Evolutionary conservation across 2,888 invertebrate genomes (phyloP), one percentile per base, ranked within the genome.

Genomic region (Cheilosia impressa): DNA sequence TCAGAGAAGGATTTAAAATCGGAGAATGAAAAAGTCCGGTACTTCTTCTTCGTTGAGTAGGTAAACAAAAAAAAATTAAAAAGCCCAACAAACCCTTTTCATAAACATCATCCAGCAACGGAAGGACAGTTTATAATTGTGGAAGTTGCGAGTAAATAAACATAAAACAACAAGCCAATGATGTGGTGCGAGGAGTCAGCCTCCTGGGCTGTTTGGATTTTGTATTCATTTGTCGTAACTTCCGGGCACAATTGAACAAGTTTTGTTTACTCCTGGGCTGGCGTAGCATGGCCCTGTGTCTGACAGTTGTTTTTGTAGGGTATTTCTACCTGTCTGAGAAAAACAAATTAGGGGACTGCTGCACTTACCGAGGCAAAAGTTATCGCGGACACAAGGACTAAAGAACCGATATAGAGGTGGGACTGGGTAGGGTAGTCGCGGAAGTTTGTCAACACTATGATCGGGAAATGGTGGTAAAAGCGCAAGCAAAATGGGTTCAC

Each of bases 221-320:
- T 63, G 66, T 81, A 77, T 72, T 85, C 85, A 85, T 85, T 81
- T 81, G 85, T 85, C 71, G 68, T 77, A 72, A 85, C 84, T 85
- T 87, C 72, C 84, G 66, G 84, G 73, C 80, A 82, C 77, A 85
- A 77, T 80, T 82, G 76, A 81, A 22, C 22, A 22, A 84, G 69
- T 82, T 79, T 84, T 84, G 58, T 87, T 81, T 72, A 63, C 47
- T 66, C 45, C 34, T 58, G 27, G 45, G 38, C 34, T 58, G 27
- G 45, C 47, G 66, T 58, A 62, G 19, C 19, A 38, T 17, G 52
- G 17, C 6, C 58, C 84, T 85, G 80, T 62, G 65, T 55, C 66
- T 76, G 84, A 80, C 84, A 76, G 76, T 62, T 83, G 58, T 66
- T 53, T 15, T n/a, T 34, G 4, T 13, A n/a, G 62, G 60, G 52